Percentiles rank a stretch among this genome's conserved stretches.
phyloP scores from a whole-genome alignment of 2,888 invertebrate genomes.

The Rugalucina vietnamica region DNA sequence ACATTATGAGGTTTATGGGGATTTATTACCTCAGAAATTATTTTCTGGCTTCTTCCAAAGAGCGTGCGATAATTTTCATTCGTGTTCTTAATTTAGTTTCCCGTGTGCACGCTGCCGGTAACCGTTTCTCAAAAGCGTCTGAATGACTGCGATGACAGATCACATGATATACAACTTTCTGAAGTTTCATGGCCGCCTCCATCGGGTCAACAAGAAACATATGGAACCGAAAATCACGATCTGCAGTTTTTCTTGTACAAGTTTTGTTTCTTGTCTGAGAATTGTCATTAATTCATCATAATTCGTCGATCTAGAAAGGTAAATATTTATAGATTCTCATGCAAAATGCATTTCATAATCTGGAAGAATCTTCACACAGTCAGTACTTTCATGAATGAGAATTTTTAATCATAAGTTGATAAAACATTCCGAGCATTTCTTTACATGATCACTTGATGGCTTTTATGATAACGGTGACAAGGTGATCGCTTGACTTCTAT shows the following conservation, averaged over 20 bases:
- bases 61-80: not conserved
- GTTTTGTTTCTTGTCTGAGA: not conserved
- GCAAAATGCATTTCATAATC: constrained; percentile 6
- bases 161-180: not conserved
- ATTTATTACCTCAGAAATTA: not conserved
- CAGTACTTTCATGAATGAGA: too few relatives aligned
- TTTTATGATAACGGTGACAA: too few relatives aligned
- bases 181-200: not conserved
- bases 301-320: not conserved
- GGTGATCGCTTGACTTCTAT: too few relatives aligned
- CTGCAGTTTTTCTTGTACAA: not conserved
- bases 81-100: not conserved
- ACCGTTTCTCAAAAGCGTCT: not conserved
- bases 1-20: not conserved
- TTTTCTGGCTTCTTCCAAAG: not conserved
- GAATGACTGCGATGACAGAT: not conserved
- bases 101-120: not conserved
- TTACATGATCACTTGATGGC: too few relatives aligned
- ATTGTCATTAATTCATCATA: constrained; percentile 10
- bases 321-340: not conserved
- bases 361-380: not conserved
- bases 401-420: too few relatives aligned
- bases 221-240: not conserved
- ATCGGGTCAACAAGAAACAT: not conserved
- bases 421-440: too few relatives aligned